Percentiles rank a stretch among this genome's conserved stretches.
phyloP scores from a whole-genome alignment of 2,888 invertebrate species.

The Cephus nigrinus region DNA sequence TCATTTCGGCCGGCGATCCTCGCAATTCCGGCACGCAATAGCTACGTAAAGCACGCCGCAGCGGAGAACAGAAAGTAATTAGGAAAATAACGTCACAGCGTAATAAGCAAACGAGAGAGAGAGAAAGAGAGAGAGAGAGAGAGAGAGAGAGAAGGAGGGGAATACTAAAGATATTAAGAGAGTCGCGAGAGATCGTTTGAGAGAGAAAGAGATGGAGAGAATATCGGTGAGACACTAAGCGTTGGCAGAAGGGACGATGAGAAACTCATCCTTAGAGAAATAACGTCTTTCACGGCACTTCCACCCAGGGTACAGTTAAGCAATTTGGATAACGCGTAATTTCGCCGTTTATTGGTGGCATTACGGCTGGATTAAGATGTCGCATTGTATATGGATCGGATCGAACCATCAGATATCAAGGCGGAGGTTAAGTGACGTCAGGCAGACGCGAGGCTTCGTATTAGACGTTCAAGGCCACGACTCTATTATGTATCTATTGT shows the following conservation, averaged over 20 bases:
- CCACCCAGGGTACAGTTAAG: background rate
- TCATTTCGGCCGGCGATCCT: constrained; percentile 1
- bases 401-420: background rate
- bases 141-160: background rate
- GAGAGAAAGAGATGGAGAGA: background rate
- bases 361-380: constrained; percentile 1
- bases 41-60: constrained; percentile 5
- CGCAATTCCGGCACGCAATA: constrained; percentile 2
- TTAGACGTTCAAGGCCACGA: background rate
- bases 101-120: background rate
- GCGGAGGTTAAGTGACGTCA: background rate
- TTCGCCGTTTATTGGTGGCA: background rate
- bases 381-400: background rate
- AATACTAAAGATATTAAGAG: background rate
- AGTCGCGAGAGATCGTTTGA: background rate
- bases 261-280: background rate
- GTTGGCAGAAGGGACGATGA: background rate
- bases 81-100: constrained; percentile 17
- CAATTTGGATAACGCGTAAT: background rate
- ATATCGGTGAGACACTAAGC: background rate
- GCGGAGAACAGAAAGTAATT: constrained; percentile 12
- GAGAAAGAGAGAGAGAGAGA: background rate
- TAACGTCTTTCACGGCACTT: background rate
- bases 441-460: background rate
- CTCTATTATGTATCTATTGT: too few species aligned